These are phyloP conservation scores for Erebia palarica DNA, from an alignment of 2,888 invertebrate genomes.

Conservation along the genomic window DNA sequence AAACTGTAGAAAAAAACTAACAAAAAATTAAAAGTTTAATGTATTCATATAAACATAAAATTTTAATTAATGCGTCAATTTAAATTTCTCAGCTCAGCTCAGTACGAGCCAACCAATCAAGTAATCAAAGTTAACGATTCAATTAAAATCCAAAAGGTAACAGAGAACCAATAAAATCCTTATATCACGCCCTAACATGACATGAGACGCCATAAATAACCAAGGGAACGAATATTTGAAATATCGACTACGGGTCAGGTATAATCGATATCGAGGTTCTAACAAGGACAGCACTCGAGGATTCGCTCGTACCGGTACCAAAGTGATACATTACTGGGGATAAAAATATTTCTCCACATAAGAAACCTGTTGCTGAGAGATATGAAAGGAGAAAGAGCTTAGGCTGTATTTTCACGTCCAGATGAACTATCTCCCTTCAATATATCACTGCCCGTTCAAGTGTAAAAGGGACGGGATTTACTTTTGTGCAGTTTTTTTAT, in stretches of 20 bases:
- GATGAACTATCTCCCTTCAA: constrained; percentile 34
- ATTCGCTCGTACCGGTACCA: constrained; percentile 50
- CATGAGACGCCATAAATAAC: constrained; percentile 63
- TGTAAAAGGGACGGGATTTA: constrained; percentile 17
- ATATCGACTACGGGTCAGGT: constrained; percentile 50
- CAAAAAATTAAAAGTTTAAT: not conserved
- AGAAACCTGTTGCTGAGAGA: constrained; percentile 71
- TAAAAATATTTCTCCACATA: constrained; percentile 73
- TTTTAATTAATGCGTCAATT: constrained; percentile 19
- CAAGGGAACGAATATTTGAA: constrained; percentile 51
- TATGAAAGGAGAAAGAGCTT: constrained; percentile 55
- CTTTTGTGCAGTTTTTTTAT: constrained; percentile 17
- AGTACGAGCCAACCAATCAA: constrained; percentile 44
- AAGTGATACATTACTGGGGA: constrained; percentile 73
- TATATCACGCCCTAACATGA: constrained; percentile 59
- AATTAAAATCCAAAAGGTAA: constrained; percentile 60
- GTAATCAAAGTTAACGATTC: constrained; percentile 59
- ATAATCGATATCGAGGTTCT: constrained; percentile 48
- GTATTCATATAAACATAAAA: constrained; percentile 17
- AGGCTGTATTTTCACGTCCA: constrained; percentile 36
- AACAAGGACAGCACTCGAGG: constrained; percentile 50
- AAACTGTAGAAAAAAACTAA: too few relatives aligned
- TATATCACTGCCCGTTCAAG: constrained; percentile 21
- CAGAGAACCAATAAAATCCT: constrained; percentile 60
- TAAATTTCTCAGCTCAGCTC: constrained; percentile 30